These are phyloP conservation scores for Oryzias sinensis DNA, from an alignment of 2,797 vertebrate genomes.

Conservation along the genomic window DNA sequence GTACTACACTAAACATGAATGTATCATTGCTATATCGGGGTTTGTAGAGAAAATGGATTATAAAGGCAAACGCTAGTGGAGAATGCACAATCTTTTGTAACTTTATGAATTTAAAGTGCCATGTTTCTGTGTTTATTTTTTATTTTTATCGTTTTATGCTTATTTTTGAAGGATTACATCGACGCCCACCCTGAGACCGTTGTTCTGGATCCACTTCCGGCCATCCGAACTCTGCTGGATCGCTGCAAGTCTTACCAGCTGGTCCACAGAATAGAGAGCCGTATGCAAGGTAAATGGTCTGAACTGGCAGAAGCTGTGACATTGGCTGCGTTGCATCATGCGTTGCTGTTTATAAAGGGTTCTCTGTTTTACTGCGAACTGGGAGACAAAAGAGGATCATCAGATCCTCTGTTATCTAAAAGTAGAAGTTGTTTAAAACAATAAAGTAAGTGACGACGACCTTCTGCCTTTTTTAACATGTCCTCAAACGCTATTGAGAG, in stretches of 20 bases:
- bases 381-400: not conserved
- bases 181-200: constrained; percentile 96
- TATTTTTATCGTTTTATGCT: constrained; percentile 2
- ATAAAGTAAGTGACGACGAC: constrained; percentile 9
- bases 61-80: too few species aligned
- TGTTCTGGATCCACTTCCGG: constrained; percentile 93
- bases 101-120: too few species aligned
- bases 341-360: not conserved
- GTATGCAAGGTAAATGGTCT: constrained; percentile 83
- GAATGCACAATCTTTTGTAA: too few species aligned
- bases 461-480: constrained; percentile 10
- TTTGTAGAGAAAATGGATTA: too few species aligned
- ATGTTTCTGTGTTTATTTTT: not conserved
- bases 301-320: not conserved
- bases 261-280: constrained; percentile 91
- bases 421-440: constrained; percentile 26
- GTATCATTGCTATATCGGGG: too few species aligned
- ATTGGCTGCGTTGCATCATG: not conserved
- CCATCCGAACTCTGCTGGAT: constrained; percentile 94
- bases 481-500: constrained; percentile 11
- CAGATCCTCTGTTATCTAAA: constrained; percentile 21
- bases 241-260: constrained; percentile 97
- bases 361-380: not conserved
- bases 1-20: too few species aligned
- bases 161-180: constrained; percentile 91